Conservation (phyloP, 92 coral and sea anemone genomes). For the Parazoanthus atlanticus region DNA sequence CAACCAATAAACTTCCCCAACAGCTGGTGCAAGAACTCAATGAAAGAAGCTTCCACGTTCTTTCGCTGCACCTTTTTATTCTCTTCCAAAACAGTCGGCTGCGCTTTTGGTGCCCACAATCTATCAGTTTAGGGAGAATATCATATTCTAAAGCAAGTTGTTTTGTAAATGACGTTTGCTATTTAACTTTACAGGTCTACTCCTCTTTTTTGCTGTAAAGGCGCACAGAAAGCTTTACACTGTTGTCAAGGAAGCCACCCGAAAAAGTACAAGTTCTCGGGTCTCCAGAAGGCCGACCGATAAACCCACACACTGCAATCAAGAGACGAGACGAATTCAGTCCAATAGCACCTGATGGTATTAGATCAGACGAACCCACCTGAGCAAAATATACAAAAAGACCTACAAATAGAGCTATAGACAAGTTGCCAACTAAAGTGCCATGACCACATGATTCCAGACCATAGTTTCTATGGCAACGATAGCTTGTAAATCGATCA, state of each 20-base stretch:
- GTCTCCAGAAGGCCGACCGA: neutral
- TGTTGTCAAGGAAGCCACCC: neutral
- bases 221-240: neutral
- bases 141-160: no score
- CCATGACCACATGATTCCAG: no score
- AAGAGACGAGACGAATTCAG: neutral
- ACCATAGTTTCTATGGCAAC: no score
- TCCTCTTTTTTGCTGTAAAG: neutral
- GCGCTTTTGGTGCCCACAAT: no score
- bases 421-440: neutral
- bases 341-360: neutral
- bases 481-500: no score
- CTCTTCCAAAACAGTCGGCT: no score
- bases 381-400: neutral
- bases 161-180: neutral
- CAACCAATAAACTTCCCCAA: no score
- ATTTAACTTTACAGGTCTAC: conserved; percentile 2
- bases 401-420: neutral
- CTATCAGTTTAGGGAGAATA: no score
- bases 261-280: neutral
- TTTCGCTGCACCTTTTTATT: no score
- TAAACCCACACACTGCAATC: neutral
- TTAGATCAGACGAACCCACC: neutral
- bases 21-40: no score
- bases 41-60: no score